Conservation (phyloP, 2,797 vertebrate species). For the Scyliorhinus canicula region DNA sequence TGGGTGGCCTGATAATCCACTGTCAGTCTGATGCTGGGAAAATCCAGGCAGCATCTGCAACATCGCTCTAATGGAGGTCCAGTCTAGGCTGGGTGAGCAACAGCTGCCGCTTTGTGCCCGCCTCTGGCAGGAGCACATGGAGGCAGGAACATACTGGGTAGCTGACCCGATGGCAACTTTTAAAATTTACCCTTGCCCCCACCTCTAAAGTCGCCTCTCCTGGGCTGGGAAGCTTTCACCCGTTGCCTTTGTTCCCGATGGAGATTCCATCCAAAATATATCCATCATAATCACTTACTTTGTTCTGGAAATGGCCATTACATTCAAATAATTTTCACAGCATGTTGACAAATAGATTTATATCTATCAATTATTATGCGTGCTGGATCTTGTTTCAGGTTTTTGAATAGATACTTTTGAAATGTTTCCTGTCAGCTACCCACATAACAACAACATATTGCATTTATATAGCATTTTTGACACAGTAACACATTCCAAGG, state of each 20-base stretch:
- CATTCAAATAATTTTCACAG: background rate
- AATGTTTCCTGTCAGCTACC: background rate
- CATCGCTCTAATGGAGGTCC: background rate
- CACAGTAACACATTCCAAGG: background rate
- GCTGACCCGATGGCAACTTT: background rate
- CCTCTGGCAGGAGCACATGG: too few species aligned
- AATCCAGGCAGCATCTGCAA: background rate
- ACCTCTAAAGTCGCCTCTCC: background rate
- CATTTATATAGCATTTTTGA: background rate
- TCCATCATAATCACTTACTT: background rate
- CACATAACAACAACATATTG: background rate
- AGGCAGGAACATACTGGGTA: background rate
- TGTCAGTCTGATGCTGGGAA: too few species aligned
- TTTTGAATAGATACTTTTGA: background rate
- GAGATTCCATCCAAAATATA: too few species aligned
- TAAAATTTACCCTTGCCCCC: background rate
- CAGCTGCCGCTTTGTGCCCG: too few species aligned
- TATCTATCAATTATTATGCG: too few species aligned
- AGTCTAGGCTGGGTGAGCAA: too few species aligned
- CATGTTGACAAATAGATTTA: background rate
- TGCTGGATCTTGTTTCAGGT: background rate
- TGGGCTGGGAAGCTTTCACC: background rate
- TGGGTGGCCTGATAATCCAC: too few species aligned
- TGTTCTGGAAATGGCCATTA: background rate
- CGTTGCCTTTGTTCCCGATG: background rate